Base-by-base conservation (phyloP, 53 echinoderm and acorn worm genomes). In the Luidia sarsii region DNA sequence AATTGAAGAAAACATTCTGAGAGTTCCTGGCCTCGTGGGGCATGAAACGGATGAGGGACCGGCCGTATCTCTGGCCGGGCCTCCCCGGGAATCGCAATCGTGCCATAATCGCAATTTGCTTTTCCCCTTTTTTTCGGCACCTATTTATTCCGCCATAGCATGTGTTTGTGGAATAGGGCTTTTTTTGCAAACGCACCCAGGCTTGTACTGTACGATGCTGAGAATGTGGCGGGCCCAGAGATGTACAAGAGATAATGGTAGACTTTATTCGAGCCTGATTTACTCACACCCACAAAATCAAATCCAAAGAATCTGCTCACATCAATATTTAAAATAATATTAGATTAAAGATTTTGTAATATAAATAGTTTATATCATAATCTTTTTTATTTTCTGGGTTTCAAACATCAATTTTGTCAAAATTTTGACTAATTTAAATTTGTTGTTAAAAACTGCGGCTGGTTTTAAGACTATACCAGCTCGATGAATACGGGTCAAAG, bases 61-160 rank as follows among this genome's bases (percentile, higher is more conserved):
- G 89, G 48, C 92, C 95, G 77, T 87, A 90, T 84, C 92, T 87
- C 80, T 90, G 92, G 43, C 92, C 95, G 27, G 92, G 95, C 67
- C 95, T 83, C 41, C 95, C 95, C 68, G 95, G 92, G 65, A 92
- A 92, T 62, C 92, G 92, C 74, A 92, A 85, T 30, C 92, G 92
- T 92, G 95, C 95, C 92, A 95, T 95, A 65, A 37, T 67, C n/a
- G 39, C 16, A 18, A 4, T 38, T 36, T 16, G 37, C 16, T 39
- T 38, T 53, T 4, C 4, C n/a, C 7, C 4, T 16, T 53, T 8
- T 16, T 9, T 11, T 11, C 18, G 8, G 8, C 8, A 46, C 8
- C 46, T 46, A 46, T 8, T 46, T 10, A 14, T 15, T 15, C 15
- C 8, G 8, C 8, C 15, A 10, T 8, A 10, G 15, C 46, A 46